phyloP scores from a whole-genome alignment of 2,888 invertebrate species.

The Rhamphomyia laevipes region DNA sequence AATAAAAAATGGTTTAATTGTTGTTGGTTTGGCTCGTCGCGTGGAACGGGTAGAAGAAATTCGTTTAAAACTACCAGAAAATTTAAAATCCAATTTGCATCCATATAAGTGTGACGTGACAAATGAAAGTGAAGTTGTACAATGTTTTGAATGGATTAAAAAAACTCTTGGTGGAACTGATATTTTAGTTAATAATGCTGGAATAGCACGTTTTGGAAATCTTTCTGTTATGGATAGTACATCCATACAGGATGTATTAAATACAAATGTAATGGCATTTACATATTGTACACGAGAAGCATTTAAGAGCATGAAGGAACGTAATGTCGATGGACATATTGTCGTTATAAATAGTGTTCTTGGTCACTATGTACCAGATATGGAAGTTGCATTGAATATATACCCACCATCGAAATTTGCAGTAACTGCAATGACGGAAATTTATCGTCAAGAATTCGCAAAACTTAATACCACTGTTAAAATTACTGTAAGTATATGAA shows the following conservation, averaged over 20 bases:
- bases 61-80: slow-evolving; percentile 18
- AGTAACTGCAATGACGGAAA: slow-evolving; percentile 31
- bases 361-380: slow-evolving; percentile 23
- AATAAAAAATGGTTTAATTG: slow-evolving; percentile 37
- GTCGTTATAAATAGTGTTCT: slow-evolving; percentile 37
- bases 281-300: slow-evolving; percentile 40
- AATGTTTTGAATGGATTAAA: slow-evolving; percentile 41
- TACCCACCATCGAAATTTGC: slow-evolving; percentile 32
- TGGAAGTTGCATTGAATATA: slow-evolving; percentile 24
- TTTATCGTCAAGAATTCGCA: slow-evolving; percentile 31
- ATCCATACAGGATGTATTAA: slow-evolving; percentile 27
- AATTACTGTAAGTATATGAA: slow-evolving; percentile 40
- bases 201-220: slow-evolving; percentile 25
- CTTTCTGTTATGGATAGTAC: slow-evolving; percentile 23
- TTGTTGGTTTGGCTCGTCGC: slow-evolving; percentile 39
- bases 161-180: slow-evolving; percentile 41
- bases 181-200: slow-evolving; percentile 49
- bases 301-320: slow-evolving; percentile 38
- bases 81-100: slow-evolving; percentile 14
- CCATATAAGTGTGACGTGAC: slow-evolving; percentile 35
- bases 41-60: slow-evolving; percentile 24
- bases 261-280: slow-evolving; percentile 40
- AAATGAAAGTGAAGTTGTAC: slow-evolving; percentile 40
- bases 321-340: slow-evolving; percentile 40
- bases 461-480: slow-evolving; percentile 29